Conservation (phyloP, 2,888 invertebrate genomes). For the Drosophila suboccidentalis region DNA sequence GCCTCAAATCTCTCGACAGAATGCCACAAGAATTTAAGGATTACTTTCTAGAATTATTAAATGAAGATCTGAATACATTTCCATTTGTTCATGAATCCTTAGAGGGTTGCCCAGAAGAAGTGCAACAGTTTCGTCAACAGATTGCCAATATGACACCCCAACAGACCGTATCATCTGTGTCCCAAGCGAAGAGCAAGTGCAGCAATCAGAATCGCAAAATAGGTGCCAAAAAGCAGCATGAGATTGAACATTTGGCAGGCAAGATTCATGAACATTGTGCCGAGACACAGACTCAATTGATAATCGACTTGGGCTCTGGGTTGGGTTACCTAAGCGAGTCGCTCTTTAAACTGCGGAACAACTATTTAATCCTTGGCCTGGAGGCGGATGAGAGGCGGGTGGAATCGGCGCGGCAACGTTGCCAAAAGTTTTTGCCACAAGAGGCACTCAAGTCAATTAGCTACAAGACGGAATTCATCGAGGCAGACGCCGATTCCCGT, state of each 20-base stretch:
- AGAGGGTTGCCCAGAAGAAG: conserved; percentile 4
- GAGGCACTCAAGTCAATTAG: conserved; percentile 87
- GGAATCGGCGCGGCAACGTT: conserved; percentile 87
- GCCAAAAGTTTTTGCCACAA: conserved; percentile 87
- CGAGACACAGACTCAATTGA: conserved; percentile 86
- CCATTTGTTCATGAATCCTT: conserved; percentile 74
- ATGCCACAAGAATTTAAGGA: conserved; percentile 87
- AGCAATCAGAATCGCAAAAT: conserved; percentile 75
- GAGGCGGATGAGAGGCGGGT: conserved; percentile 88
- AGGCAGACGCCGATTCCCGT: conserved; percentile 85
- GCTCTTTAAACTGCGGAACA: conserved; percentile 87
- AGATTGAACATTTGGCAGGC: conserved; percentile 88
- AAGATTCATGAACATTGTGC: conserved; percentile 82
- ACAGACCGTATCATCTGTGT: conserved; percentile 2
- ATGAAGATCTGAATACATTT: conserved; percentile 86
- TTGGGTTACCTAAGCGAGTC: conserved; percentile 91
- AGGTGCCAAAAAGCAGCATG: conserved; percentile 90
- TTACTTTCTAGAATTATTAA: conserved; percentile 85
- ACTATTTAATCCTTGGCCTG: conserved; percentile 88
- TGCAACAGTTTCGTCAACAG: conserved; percentile 72
- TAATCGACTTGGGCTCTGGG: conserved; percentile 92
- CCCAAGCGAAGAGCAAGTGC: neutral
- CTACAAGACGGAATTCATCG: conserved; percentile 88
- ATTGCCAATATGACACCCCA: conserved; percentile 68
- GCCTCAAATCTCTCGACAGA: conserved; percentile 87